These are phyloP conservation scores for Neogobius melanostomus DNA, from an alignment of 2,113 vertebrate genomes.

Conservation along the genomic window DNA sequence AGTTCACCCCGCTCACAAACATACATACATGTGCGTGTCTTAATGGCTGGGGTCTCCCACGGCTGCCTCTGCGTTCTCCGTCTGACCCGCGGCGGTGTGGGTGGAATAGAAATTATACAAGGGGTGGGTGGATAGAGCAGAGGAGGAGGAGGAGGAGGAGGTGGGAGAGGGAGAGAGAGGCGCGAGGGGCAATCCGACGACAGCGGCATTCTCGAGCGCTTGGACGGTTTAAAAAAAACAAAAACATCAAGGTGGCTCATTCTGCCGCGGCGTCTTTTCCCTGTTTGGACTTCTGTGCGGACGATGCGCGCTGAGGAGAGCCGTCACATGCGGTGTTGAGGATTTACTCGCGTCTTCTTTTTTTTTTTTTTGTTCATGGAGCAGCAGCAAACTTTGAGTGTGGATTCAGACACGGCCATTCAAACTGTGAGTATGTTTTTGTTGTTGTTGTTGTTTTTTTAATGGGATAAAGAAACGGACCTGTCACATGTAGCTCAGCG, in stretches of 20 bases:
- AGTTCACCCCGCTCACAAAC: conserved; percentile 13
- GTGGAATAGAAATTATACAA: conserved; percentile 75
- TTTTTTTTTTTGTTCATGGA: conserved; percentile 78
- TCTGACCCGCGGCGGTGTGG: conserved; percentile 72
- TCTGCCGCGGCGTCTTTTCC: conserved; percentile 10
- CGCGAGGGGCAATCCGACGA: conserved; percentile 52
- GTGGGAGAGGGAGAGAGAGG: conserved; percentile 11
- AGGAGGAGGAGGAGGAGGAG: conserved; percentile 43
- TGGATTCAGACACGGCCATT: conserved; percentile 69
- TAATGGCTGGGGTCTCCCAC: conserved; percentile 61
- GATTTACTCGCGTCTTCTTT: conserved; percentile 60
- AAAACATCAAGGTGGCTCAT: conserved; percentile 24
- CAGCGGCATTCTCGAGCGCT: conserved; percentile 56
- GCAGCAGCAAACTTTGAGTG: conserved; percentile 81
- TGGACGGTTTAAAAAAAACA: conserved; percentile 42
- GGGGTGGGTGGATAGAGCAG: conserved; percentile 53
- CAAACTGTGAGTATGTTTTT: conserved; percentile 60
- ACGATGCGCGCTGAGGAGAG: conserved; percentile 55
- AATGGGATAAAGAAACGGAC: background rate
- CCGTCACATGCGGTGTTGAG: conserved; percentile 56
- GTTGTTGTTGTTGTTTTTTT: background rate
- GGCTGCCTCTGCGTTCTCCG: conserved; percentile 48
- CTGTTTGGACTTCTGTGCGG: conserved; percentile 44
- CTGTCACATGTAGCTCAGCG: background rate
- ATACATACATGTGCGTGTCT: conserved; percentile 35